Percentiles rank a stretch among this genome's conserved stretches.
These are phyloP conservation scores for Musca vetustissima DNA, from an alignment of 1,140 invertebrate species.

Conservation along the genomic window DNA sequence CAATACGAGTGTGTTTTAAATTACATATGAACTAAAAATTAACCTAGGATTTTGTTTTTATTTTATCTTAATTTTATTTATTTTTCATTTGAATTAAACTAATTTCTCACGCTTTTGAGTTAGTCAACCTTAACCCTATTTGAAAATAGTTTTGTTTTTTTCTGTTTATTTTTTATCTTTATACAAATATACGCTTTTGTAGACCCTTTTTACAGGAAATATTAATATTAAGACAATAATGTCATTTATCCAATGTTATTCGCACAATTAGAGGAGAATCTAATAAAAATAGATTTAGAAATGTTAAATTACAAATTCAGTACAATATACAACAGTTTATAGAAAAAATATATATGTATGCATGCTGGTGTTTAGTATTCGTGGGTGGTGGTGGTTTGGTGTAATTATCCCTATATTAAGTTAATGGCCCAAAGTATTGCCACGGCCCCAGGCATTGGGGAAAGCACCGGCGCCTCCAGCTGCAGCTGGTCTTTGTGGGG, in stretches of 20 bases:
- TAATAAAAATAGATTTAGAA: neutral
- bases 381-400: neutral
- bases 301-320: constrained; percentile 13
- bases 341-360: neutral
- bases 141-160: neutral
- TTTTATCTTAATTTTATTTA: neutral
- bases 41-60: no score
- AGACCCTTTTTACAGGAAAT: neutral
- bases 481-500: constrained; percentile 44
- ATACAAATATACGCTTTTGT: neutral
- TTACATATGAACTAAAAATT: no score
- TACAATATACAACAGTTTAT: constrained; percentile 10
- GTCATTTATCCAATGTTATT: neutral
- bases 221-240: neutral
- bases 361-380: constrained; percentile 1
- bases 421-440: constrained; percentile 64
- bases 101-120: neutral
- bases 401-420: no score
- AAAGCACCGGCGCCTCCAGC: constrained; percentile 56
- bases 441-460: constrained; percentile 71
- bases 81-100: constrained; percentile 9
- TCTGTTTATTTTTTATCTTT: neutral
- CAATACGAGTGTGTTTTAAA: no score
- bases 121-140: neutral
- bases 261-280: neutral